Conservation (phyloP, 2,888 invertebrate genomes). For the Athalia circularis region DNA sequence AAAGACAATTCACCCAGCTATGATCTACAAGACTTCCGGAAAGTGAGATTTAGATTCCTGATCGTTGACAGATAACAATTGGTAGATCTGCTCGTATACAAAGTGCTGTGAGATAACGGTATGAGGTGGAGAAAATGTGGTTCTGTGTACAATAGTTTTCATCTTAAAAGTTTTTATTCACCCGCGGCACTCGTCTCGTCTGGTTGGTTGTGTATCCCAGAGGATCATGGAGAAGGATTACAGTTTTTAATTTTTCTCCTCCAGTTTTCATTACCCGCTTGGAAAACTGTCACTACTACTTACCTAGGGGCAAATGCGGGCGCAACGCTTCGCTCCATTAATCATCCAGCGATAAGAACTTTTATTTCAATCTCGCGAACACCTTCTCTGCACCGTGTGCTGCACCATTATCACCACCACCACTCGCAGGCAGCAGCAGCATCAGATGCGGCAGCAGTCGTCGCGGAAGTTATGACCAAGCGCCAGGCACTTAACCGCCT, state of each 20-base stretch:
- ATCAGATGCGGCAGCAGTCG: neutral
- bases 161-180: slow-evolving; percentile 25
- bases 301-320: slow-evolving; percentile 31
- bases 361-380: slow-evolving; percentile 39
- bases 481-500: neutral
- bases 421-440: too few species aligned
- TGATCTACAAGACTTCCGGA: too few species aligned
- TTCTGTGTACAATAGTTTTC: neutral
- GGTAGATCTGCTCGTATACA: too few species aligned
- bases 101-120: too few species aligned
- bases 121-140: too few species aligned
- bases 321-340: slow-evolving; percentile 38
- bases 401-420: neutral
- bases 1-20: too few species aligned
- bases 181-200: slow-evolving; percentile 23
- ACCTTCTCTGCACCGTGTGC: slow-evolving; percentile 4
- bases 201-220: slow-evolving; percentile 21
- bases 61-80: too few species aligned
- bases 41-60: too few species aligned
- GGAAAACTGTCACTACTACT: slow-evolving; percentile 42
- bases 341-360: slow-evolving; percentile 44
- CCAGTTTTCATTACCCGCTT: slow-evolving; percentile 39
- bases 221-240: slow-evolving; percentile 38
- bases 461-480: slow-evolving; percentile 8
- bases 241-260: slow-evolving; percentile 43